Conservation (phyloP, 2,888 invertebrate species). For the Drosophila phalerata region DNA sequence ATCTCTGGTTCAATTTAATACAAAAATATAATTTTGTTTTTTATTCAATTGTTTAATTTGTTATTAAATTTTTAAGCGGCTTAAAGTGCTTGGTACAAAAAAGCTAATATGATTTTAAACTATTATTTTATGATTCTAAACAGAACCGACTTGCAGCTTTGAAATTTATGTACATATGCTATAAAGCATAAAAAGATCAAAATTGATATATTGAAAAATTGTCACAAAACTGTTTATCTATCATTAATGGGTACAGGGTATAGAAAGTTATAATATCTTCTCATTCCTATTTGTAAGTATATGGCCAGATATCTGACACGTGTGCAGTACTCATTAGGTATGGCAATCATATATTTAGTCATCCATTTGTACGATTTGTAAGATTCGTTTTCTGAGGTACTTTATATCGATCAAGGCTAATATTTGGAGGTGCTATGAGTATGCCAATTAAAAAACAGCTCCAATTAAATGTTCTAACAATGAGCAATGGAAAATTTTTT, state of each 20-base stretch:
- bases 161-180: too few species aligned
- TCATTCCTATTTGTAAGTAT: background rate
- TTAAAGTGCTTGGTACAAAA: background rate
- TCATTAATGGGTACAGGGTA: background rate
- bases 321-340: background rate
- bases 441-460: background rate
- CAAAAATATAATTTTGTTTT: background rate
- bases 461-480: conserved; percentile 10
- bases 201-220: background rate
- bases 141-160: too few species aligned
- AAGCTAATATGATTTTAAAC: too few species aligned
- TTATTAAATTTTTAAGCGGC: background rate
- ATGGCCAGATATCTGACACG: conserved; percentile 2
- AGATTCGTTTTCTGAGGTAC: conserved; percentile 13
- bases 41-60: background rate
- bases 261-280: background rate
- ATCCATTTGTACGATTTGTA: background rate
- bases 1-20: background rate
- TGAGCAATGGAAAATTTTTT: conserved; percentile 40
- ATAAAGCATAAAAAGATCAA: background rate
- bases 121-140: too few species aligned
- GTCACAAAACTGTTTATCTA: background rate
- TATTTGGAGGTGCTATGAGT: background rate
- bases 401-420: background rate
- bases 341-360: background rate